A percentile compares a stretch with the other conserved stretches of the same genome.
Conservation (phyloP, 2,113 vertebrate species). For the Procapra przewalskii region DNA sequence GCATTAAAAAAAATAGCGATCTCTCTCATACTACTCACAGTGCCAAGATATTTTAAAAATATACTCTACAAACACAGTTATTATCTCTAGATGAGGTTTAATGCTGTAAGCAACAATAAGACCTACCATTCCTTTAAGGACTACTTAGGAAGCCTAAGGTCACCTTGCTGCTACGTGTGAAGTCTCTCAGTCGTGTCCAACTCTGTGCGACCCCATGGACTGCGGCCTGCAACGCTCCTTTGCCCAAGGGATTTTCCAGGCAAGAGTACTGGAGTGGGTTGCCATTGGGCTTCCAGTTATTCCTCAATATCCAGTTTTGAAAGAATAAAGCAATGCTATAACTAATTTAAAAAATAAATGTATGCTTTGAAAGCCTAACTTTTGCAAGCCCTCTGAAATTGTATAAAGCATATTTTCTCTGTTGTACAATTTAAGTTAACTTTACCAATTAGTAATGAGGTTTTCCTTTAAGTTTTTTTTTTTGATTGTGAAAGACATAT, state of each 20-base stretch:
- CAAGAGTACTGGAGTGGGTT: too few species aligned
- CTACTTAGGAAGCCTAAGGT: neutral
- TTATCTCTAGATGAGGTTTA: neutral
- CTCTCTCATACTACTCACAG: neutral
- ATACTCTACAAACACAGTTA: neutral
- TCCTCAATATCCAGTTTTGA: neutral
- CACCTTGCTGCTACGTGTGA: neutral
- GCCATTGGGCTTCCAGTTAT: neutral
- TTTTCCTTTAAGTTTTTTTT: slow-evolving; percentile 8
- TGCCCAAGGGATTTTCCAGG: too few species aligned
- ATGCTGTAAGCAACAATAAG: neutral
- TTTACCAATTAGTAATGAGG: neutral
- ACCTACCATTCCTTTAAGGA: neutral
- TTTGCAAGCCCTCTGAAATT: slow-evolving; percentile 34
- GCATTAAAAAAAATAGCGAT: neutral
- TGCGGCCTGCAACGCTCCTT: too few species aligned
- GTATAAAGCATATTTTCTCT: neutral
- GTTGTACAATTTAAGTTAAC: neutral
- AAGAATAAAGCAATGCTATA: neutral
- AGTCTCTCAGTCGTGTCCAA: too few species aligned
- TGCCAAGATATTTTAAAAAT: slow-evolving; percentile 21
- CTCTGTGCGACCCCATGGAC: too few species aligned
- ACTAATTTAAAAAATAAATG: neutral
- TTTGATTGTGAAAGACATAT: neutral
- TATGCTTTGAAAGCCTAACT: neutral